Base-by-base conservation (phyloP, 2,888 invertebrate genomes). In the Aporophyla lueneburgensis region DNA sequence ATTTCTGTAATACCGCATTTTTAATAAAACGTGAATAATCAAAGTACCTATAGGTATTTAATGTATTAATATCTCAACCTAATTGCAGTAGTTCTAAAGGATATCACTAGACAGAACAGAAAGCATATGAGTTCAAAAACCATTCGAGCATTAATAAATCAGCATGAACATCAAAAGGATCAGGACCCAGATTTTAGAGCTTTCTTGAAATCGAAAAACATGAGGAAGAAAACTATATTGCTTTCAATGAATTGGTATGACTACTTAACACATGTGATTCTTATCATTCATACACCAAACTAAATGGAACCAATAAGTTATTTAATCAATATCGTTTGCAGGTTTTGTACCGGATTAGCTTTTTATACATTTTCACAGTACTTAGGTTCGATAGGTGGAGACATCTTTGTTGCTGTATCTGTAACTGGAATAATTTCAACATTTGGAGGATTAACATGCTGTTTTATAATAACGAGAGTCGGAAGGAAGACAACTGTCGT, bases 311-410 rank as follows among this genome's bases (percentile, higher is more conserved):
- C 12, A 54, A 7, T 40, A 27, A 58, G 53, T 33, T 16, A 61
- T 49, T 21, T n/a, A 14, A 51, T 27, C 1, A 53, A 21, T 46
- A 7, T 61, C 14, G 1, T 14, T 82, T 93, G 73, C 92, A 97
- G 97, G 97, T 97, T 97, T 81, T 95, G 96, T 77, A 95, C 95
- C 56, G 97, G 97, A 65, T 89, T 97, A 77, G 94, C 96, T 49
- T 97, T 97, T 91, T 97, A 96, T 88, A 97, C 97, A 7, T 97
- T 97, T 88, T 96, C 97, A 4, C 97, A 97, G 91, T 97, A 97
- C 82, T 92, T 97, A 66, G 97, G 97, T 5, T 93, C 95, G 63
- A 93, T 97, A 62, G 97, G 97, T 49, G 92, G 92, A 14, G 96
- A 97, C 84, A 94, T 97, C 75, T 97, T 97, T 89, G 79, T 97